phyloP scores from a whole-genome alignment of 2,797 vertebrate genomes.

The Halcyon badia region DNA sequence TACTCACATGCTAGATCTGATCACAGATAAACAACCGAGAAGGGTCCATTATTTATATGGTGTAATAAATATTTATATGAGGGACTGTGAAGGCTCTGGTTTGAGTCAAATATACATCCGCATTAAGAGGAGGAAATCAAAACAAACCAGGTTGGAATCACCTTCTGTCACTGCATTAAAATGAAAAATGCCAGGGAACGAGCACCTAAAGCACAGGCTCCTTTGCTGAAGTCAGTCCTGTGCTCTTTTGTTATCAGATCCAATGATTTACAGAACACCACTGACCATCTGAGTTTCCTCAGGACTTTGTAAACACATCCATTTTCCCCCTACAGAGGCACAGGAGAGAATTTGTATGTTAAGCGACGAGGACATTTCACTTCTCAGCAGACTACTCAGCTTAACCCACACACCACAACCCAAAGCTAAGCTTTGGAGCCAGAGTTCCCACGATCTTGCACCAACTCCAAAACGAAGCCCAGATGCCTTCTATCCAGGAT shows the following conservation, averaged over 20 bases:
- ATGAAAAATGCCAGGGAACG: neutral
- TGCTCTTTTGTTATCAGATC: neutral
- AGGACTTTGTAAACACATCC: neutral
- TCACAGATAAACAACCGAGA: constrained; percentile 3
- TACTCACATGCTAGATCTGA: neutral
- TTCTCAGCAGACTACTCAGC: neutral
- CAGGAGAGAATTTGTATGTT: neutral
- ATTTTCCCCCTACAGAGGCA: neutral
- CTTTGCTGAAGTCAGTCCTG: neutral
- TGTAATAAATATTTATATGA: constrained; percentile 49
- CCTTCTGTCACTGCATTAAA: constrained; percentile 11
- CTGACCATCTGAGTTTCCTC: constrained; percentile 7
- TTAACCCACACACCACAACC: neutral
- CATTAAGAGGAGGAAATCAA: constrained; percentile 29
- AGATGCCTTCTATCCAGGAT: neutral
- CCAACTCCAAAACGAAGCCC: neutral
- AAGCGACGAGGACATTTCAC: neutral
- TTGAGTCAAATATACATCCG: neutral
- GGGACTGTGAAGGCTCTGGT: neutral
- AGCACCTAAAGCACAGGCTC: neutral
- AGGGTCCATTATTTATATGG: neutral
- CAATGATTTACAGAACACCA: neutral
- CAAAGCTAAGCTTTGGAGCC: neutral
- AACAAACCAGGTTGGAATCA: constrained; percentile 20
- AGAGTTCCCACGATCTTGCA: neutral